Base-by-base conservation (phyloP, 2,113 vertebrate species). In the Spizaetus ornatus region DNA sequence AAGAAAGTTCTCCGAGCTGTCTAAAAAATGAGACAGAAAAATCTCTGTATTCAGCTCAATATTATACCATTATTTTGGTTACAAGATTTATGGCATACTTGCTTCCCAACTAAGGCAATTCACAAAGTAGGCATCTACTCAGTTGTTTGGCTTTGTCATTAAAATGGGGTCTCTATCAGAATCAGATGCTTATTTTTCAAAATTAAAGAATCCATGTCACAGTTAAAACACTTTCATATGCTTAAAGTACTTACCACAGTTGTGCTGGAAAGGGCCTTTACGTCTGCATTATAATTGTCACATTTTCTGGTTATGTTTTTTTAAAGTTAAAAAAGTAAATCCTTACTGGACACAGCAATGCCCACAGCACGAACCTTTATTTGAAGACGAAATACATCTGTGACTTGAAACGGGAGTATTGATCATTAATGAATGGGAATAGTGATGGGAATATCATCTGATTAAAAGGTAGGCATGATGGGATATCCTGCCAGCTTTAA, bases 401-500 rank as follows among this genome's bases (percentile, higher is more conserved):
- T 50, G 29, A 90, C 74, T 74, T 91, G 78, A 95, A 89, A 93
- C 1, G 3, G 67, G 58, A 85, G 92, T 86, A 96, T 61, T 94
- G 95, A 95, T 94, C 82, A 91, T 87, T 97, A 93, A 96, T 61
- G 66, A 95, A 96, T 74, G 73, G 88, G 61, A 95, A 96, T 11
- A 73, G 88, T 86, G 82, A 96, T 88, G 72, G 93, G 96, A 96
- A 74, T 82, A 95, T 77, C 87, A 95, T 61, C 88, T 97, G 94
- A 97, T 94, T 96, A 97, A 94, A 95, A 98, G 73, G 87, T 69
- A 90, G 87, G 59, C 63, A 74, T 67, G 91, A 94, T 40, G 80
- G 89, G 87, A 87, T 93, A 62, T 71, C 94, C 88, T 94, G 93
- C 94, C 95, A 93, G 53, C 72, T 95, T 96, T 92, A 95, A 97